These are phyloP conservation scores for Romanogobio albipinnatus DNA, from an alignment of 2,113 vertebrate genomes.

Conservation along the genomic window DNA sequence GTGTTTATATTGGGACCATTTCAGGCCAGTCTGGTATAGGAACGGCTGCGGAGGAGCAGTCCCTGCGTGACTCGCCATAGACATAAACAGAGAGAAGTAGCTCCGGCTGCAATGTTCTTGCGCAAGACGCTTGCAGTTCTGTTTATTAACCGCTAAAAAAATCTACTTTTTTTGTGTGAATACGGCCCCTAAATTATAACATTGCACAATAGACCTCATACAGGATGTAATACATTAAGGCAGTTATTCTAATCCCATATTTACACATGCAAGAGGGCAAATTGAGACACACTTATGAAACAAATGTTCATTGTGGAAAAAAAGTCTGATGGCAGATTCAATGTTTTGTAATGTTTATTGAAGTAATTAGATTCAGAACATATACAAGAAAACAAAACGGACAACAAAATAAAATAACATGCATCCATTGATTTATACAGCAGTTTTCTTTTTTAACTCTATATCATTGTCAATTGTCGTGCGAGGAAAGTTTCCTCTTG, in stretches of 20 bases:
- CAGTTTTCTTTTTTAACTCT: slow-evolving; percentile 56
- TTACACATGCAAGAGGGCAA: not conserved
- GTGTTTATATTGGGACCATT: no score
- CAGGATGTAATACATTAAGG: not conserved
- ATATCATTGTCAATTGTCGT: slow-evolving; percentile 38
- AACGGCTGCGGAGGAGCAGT: no score
- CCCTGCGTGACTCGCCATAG: no score
- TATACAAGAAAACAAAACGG: slow-evolving; percentile 65
- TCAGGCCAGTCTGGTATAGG: no score
- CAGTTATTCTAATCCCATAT: not conserved
- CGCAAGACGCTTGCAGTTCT: no score
- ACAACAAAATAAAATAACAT: slow-evolving; percentile 67
- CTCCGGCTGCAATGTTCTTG: no score
- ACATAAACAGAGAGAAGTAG: no score
- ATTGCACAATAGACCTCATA: not conserved
- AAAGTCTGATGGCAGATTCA: not conserved
- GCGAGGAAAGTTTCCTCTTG: slow-evolving; percentile 48
- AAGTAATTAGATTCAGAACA: slow-evolving; percentile 61
- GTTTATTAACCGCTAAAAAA: no score
- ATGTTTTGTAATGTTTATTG: slow-evolving; percentile 62
- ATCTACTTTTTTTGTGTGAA: no score
- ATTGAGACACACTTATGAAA: not conserved
- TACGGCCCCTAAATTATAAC: not conserved
- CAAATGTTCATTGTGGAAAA: not conserved
- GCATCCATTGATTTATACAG: slow-evolving; percentile 74